Conservation (phyloP, 2,797 vertebrate species). For the Phaenicophaeus curvirostris region DNA sequence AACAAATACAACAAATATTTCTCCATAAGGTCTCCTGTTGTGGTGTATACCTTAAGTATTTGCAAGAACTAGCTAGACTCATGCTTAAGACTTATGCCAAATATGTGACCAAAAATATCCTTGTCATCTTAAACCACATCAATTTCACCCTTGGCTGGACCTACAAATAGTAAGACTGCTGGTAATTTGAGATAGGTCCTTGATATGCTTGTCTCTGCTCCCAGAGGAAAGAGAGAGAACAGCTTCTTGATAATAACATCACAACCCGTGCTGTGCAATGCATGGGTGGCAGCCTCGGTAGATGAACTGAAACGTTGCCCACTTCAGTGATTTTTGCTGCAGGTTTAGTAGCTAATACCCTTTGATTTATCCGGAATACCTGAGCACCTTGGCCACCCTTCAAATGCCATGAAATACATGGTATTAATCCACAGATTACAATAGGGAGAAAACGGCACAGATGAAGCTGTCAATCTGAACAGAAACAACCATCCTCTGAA, state of each 20-base stretch:
- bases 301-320: neutral
- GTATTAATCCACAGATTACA: neutral
- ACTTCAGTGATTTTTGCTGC: neutral
- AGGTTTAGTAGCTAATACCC: neutral
- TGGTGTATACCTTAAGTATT: neutral
- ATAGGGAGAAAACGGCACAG: neutral
- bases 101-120: neutral
- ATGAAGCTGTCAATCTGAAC: neutral
- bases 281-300: neutral
- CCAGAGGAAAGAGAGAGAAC: neutral
- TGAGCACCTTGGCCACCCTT: neutral
- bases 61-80: neutral
- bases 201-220: neutral
- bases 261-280: fast-evolving
- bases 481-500: neutral
- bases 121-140: neutral
- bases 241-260: neutral
- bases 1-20: neutral
- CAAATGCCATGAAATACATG: neutral
- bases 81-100: neutral
- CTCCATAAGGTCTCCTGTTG: neutral
- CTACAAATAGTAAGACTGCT: too few relatives aligned
- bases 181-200: neutral
- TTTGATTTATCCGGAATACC: neutral
- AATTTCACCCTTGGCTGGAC: fast-evolving